phyloP scores from a whole-genome alignment of 1,140 invertebrate genomes.

The Sitobion miscanthi region DNA sequence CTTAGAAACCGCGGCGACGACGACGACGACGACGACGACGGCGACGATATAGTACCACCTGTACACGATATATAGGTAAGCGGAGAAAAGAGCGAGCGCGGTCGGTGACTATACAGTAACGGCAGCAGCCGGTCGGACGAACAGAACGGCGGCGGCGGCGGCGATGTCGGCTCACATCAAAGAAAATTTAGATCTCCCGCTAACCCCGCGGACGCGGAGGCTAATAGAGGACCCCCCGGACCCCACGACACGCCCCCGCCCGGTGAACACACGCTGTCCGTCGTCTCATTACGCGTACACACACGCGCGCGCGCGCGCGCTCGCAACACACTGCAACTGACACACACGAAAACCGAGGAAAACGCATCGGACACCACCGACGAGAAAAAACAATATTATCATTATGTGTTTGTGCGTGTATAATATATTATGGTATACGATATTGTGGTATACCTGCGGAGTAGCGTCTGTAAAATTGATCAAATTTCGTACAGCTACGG shows the following conservation, averaged over 20 bases:
- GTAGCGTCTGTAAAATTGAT: neutral
- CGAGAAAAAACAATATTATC: neutral
- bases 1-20: neutral
- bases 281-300: slow-evolving; percentile 2
- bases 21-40: neutral
- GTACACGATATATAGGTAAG: neutral
- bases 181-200: slow-evolving; percentile 44
- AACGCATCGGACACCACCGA: neutral
- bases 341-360: slow-evolving; percentile 26
- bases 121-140: slow-evolving; percentile 28
- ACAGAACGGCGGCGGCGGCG: slow-evolving; percentile 21
- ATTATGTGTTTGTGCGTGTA: neutral
- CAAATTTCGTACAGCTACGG: neutral
- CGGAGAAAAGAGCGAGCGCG: slow-evolving; percentile 32
- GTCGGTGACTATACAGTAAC: neutral
- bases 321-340: neutral
- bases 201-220: neutral
- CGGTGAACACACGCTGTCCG: neutral
- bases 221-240: slow-evolving; percentile 45
- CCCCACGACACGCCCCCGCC: neutral
- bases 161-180: slow-evolving; percentile 46
- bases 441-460: neutral
- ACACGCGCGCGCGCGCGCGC: neutral
- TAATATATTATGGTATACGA: neutral
- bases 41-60: neutral